These are phyloP conservation scores for Ametastegia equiseti DNA, from an alignment of 2,888 invertebrate genomes.

Conservation along the genomic window DNA sequence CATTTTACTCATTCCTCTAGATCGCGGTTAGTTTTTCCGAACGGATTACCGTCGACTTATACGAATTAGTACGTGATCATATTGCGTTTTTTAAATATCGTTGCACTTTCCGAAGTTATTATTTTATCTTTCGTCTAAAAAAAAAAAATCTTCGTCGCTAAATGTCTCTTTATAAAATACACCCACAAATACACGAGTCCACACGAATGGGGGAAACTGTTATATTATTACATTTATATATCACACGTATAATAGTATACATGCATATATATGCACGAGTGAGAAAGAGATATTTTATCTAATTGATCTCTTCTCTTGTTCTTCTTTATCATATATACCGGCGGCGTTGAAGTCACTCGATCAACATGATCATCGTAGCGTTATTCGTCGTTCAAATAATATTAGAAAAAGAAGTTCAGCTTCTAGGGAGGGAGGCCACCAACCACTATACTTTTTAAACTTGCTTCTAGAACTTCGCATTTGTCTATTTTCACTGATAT, in stretches of 20 bases:
- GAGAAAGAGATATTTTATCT: too few species aligned
- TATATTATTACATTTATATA: background rate
- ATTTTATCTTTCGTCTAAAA: too few species aligned
- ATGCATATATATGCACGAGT: background rate
- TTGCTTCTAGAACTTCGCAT: slow-evolving; percentile 64
- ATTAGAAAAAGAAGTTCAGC: background rate
- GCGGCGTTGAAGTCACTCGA: slow-evolving; percentile 58
- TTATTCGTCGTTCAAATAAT: slow-evolving; percentile 15
- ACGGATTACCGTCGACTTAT: background rate
- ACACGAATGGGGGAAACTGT: too few species aligned
- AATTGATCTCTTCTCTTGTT: too few species aligned
- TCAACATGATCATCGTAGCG: background rate
- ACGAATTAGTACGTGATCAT: slow-evolving; percentile 34
- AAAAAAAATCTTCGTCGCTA: too few species aligned
- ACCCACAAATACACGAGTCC: too few species aligned
- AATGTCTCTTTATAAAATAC: background rate
- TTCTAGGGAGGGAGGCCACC: slow-evolving; percentile 50
- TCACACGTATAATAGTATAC: background rate
- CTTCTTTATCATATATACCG: background rate
- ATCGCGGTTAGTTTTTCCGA: too few species aligned
- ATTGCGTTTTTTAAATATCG: background rate
- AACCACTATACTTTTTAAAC: slow-evolving; percentile 56
- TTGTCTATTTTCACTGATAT: background rate
- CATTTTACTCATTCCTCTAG: too few species aligned
- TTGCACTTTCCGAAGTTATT: background rate